These are phyloP conservation scores for Pocillopora verrucosa DNA, from an alignment of 64 coral and sea anemone genomes.

Conservation along the genomic window DNA sequence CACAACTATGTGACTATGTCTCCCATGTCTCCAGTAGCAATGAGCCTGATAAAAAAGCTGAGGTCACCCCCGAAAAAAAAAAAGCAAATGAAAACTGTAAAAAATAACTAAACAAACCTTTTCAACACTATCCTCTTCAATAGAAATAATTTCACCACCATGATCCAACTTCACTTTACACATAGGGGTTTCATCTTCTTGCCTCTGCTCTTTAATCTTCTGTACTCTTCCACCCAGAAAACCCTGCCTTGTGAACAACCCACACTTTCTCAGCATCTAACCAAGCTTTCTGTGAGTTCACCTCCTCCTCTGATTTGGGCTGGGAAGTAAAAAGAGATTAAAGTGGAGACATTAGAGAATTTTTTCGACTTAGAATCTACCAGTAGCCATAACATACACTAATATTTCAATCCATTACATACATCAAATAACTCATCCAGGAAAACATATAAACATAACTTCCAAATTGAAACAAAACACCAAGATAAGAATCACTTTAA, in stretches of 20 bases:
- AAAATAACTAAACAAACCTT: constrained; percentile 45
- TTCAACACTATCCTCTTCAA: constrained; percentile 97
- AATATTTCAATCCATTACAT: too few species aligned
- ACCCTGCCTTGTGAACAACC: constrained; percentile 97
- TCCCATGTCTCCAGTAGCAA: too few species aligned
- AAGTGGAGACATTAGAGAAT: not conserved
- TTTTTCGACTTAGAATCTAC: not conserved
- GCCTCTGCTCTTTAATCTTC: constrained; percentile 43
- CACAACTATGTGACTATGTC: too few species aligned
- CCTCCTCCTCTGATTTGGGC: constrained; percentile 93
- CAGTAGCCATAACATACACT: too few species aligned
- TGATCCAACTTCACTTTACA: constrained; percentile 98
- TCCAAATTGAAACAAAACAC: not conserved
- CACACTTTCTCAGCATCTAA: constrained; percentile 96
- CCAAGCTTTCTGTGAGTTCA: constrained; percentile 92
- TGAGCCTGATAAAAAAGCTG: too few species aligned
- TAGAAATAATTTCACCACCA: constrained; percentile 91
- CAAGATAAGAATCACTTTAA: not conserved
- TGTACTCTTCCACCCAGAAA: constrained; percentile 96
- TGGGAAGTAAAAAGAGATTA: not conserved
- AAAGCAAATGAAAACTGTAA: too few species aligned
- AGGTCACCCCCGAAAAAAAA: too few species aligned
- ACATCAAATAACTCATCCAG: not conserved
- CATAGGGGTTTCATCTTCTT: constrained; percentile 68
- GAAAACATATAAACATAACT: not conserved